Evolutionary conservation across 1,140 invertebrate species (phyloP).

Genomic region (Lepidurus arcticus): DNA sequence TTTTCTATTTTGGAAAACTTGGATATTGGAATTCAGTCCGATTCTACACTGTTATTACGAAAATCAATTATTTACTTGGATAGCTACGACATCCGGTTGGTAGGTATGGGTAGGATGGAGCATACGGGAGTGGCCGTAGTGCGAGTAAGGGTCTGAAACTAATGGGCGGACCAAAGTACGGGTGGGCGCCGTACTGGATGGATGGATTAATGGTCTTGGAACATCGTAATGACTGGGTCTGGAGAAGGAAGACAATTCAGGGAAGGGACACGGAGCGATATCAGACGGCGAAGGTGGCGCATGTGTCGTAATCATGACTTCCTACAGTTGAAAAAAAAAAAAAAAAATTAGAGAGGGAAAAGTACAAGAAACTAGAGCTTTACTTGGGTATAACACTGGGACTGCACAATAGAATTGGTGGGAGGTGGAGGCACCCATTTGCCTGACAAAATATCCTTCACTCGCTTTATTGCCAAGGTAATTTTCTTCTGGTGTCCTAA

Average conservation of each 20-base stretch:
- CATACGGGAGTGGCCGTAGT: conserved; percentile 13
- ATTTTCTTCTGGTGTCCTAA: conserved; percentile 98
- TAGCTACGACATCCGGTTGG: conserved; percentile 61
- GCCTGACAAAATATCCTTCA: conserved; percentile 86
- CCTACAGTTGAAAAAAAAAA: conserved; percentile 31
- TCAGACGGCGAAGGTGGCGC: conserved; percentile 25
- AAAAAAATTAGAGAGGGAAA: neutral
- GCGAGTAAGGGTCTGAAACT: neutral
- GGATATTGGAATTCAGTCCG: no score
- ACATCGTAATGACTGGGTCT: conserved; percentile 29
- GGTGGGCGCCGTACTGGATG: conserved; percentile 42
- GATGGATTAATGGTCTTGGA: neutral
- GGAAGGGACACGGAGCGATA: conserved; percentile 10
- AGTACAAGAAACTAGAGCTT: neutral
- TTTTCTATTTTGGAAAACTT: no score
- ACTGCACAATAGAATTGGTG: conserved; percentile 3
- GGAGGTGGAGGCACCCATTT: conserved; percentile 57
- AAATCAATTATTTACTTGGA: conserved; percentile 53
- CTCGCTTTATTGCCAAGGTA: conserved; percentile 89
- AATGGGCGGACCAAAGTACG: conserved; percentile 42
- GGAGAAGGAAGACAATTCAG: conserved; percentile 6
- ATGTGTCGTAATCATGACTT: conserved; percentile 36
- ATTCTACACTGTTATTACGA: conserved; percentile 30
- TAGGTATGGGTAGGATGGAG: conserved; percentile 39
- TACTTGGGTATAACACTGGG: conserved; percentile 1